A percentile compares a stretch with the other conserved stretches of the same genome.
Conservation (phyloP, 2,113 vertebrate genomes). For the Albula goreensis region DNA sequence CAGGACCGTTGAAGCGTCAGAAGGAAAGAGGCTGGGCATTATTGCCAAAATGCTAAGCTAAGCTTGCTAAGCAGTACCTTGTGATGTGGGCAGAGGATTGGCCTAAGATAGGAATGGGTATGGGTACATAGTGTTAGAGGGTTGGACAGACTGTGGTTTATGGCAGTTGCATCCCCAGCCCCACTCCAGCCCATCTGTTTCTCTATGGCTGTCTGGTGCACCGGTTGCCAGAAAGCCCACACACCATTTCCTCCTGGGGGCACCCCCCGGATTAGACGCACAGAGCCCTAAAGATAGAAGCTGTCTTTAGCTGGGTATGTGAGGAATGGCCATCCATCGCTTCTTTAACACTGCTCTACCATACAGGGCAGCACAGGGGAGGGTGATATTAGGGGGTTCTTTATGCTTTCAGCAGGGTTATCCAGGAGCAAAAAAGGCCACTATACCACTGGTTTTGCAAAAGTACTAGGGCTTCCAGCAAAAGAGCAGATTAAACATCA, state of each 20-base stretch:
- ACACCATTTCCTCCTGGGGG: background rate
- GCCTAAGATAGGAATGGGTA: background rate
- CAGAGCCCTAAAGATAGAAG: conserved; percentile 36
- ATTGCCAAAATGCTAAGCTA: background rate
- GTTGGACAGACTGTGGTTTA: background rate
- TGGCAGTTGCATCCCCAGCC: background rate
- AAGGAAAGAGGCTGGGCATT: background rate
- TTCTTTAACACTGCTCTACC: background rate
- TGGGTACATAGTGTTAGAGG: background rate
- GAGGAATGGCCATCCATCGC: conserved; percentile 22
- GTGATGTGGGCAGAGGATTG: conserved; percentile 11
- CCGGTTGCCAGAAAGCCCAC: conserved; percentile 21
- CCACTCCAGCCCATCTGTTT: background rate
- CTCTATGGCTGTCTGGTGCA: background rate
- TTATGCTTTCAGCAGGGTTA: background rate
- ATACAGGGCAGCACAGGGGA: background rate
- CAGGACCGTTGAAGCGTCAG: background rate
- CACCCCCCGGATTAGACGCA: conserved; percentile 23
- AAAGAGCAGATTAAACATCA: no score
- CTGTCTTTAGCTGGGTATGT: background rate
- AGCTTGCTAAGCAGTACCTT: background rate
- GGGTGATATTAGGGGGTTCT: background rate
- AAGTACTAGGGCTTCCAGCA: no score
- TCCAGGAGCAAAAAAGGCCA: background rate
- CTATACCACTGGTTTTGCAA: background rate